Percentiles rank a stretch among this genome's conserved stretches.
Conservation (phyloP, 1,140 invertebrate genomes). For the Drosophila oshimai region DNA sequence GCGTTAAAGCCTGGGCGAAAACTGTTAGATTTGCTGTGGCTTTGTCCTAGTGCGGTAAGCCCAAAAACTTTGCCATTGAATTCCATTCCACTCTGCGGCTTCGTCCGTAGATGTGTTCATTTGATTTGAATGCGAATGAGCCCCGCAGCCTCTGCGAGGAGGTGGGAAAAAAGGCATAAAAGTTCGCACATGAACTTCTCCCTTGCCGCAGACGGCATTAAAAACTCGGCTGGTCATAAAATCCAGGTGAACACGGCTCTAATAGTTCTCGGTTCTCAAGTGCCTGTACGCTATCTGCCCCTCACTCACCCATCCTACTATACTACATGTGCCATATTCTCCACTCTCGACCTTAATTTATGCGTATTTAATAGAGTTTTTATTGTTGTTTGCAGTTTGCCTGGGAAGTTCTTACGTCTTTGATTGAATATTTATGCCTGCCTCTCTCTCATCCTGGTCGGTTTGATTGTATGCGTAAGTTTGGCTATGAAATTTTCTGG, state of each 20-base stretch:
- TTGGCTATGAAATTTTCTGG: slow-evolving; percentile 41
- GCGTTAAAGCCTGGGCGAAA: slow-evolving; percentile 35
- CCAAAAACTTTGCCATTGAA: slow-evolving; percentile 69
- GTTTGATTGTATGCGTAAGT: slow-evolving; percentile 22
- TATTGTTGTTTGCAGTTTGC: slow-evolving; percentile 76
- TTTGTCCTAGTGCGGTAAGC: slow-evolving; percentile 55
- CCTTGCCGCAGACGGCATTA: slow-evolving; percentile 34
- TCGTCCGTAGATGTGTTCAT: slow-evolving; percentile 63
- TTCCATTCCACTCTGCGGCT: slow-evolving; percentile 74
- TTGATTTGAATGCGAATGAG: slow-evolving; percentile 77
- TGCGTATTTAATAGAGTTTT: slow-evolving; percentile 80
- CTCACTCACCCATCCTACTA: not conserved
- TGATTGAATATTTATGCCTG: slow-evolving; percentile 75
- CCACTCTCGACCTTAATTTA: slow-evolving; percentile 56
- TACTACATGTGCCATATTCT: not conserved
- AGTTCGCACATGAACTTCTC: slow-evolving; percentile 70
- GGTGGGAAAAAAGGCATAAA: slow-evolving; percentile 63
- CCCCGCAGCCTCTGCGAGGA: slow-evolving; percentile 1
- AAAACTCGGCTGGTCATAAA: slow-evolving; percentile 61
- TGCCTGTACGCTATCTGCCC: slow-evolving; percentile 14
- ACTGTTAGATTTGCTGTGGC: slow-evolving; percentile 52
- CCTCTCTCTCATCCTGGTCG: slow-evolving; percentile 5
- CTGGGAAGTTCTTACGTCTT: slow-evolving; percentile 56
- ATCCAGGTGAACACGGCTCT: slow-evolving; percentile 47
- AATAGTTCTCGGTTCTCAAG: slow-evolving; percentile 43